Evolutionary conservation across 2,888 invertebrate genomes (phyloP).

Genomic region (Bellardia pandia): DNA sequence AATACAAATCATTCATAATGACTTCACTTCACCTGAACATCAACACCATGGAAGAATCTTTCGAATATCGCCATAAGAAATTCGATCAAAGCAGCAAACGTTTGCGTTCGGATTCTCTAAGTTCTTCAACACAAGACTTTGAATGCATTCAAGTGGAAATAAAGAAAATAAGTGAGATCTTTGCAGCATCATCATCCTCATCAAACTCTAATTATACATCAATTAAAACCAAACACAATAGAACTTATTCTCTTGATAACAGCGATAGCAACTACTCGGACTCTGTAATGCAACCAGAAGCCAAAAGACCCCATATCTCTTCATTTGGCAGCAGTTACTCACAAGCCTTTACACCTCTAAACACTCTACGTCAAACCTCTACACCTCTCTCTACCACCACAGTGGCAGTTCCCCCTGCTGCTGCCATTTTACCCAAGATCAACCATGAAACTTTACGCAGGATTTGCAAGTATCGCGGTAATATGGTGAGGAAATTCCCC

Average conservation of each 20-base stretch:
- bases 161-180: not conserved
- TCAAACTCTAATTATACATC: not conserved
- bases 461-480: conserved; percentile 80
- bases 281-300: no score
- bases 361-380: not conserved
- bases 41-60: conserved; percentile 9
- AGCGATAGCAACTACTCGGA: no score
- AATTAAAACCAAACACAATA: not conserved
- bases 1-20: conserved; percentile 5
- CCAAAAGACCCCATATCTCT: no score
- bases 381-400: conserved; percentile 1
- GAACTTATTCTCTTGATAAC: no score
- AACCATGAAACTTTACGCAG: conserved; percentile 76
- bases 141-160: not conserved
- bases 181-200: not conserved
- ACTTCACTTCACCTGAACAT: not conserved
- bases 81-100: conserved; percentile 75
- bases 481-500: conserved; percentile 82
- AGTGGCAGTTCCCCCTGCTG: conserved; percentile 12
- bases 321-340: not conserved
- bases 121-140: conserved; percentile 21
- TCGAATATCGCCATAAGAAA: conserved; percentile 79
- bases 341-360: not conserved
- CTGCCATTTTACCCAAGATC: conserved; percentile 72
- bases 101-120: conserved; percentile 35